phyloP scores from a whole-genome alignment of 2,797 vertebrate genomes.

The Eupleurogrammus muticus region DNA sequence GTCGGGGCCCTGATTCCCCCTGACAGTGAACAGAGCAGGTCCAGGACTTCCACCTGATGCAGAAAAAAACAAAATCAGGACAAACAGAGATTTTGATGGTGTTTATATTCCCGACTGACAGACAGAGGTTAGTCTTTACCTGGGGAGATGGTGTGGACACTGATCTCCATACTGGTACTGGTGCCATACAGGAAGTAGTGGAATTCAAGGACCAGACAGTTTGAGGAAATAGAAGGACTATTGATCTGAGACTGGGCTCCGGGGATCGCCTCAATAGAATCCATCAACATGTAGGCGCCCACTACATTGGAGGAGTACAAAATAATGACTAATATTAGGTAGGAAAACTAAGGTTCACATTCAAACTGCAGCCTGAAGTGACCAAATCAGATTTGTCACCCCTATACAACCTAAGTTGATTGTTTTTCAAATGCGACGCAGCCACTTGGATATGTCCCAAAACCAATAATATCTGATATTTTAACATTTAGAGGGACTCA shows the following conservation, averaged over 20 bases:
- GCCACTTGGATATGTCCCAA: too few relatives aligned
- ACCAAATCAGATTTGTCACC: too few relatives aligned
- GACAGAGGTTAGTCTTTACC: slow-evolving; percentile 59
- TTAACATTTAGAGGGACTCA: too few relatives aligned
- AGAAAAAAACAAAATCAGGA: not conserved
- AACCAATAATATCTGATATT: too few relatives aligned
- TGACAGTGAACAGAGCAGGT: slow-evolving; percentile 66
- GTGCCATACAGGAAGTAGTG: slow-evolving; percentile 83
- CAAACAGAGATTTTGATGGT: not conserved
- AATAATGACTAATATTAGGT: not conserved
- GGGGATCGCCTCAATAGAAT: slow-evolving; percentile 41
- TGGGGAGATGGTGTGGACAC: slow-evolving; percentile 67
- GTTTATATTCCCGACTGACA: not conserved
- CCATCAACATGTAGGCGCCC: slow-evolving; percentile 85
- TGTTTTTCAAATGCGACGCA: too few relatives aligned
- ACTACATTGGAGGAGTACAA: slow-evolving; percentile 63
- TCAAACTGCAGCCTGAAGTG: too few relatives aligned
- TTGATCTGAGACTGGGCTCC: slow-evolving; percentile 69
- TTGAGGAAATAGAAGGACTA: slow-evolving; percentile 75
- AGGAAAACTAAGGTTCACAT: not conserved
- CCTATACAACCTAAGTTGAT: too few relatives aligned
- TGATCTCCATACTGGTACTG: slow-evolving; percentile 78
- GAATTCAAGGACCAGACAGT: slow-evolving; percentile 85
- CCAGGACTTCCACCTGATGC: slow-evolving; percentile 56
- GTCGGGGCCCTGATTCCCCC: slow-evolving; percentile 77